These are phyloP conservation scores for Epizoanthus illoricatus DNA, from an alignment of 92 coral and sea anemone genomes.

Conservation along the genomic window DNA sequence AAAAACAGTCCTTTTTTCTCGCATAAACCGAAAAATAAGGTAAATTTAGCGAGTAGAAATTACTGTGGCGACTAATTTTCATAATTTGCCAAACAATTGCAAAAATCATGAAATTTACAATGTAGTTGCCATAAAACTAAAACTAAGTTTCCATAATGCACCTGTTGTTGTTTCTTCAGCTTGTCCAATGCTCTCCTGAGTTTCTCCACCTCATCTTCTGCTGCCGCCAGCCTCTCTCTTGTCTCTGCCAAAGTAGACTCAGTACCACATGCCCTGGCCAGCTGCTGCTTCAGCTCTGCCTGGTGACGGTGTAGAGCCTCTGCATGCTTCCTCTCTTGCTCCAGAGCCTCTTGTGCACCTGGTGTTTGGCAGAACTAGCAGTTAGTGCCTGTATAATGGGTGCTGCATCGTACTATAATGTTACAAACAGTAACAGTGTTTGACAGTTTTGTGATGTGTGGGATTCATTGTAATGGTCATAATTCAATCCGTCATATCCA, in stretches of 20 bases:
- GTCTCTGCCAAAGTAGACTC: conserved; percentile 78
- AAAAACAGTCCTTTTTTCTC: too few relatives aligned
- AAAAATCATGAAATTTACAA: too few relatives aligned
- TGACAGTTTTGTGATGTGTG: too few relatives aligned
- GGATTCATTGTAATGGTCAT: too few relatives aligned
- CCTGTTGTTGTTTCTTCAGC: conserved; percentile 85
- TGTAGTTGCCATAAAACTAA: too few relatives aligned
- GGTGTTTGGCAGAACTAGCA: background rate
- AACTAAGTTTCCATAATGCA: conserved; percentile 4
- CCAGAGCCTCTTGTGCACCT: conserved; percentile 80
- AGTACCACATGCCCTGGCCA: conserved; percentile 58
- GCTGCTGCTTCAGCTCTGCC: conserved; percentile 65
- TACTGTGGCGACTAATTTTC: too few relatives aligned
- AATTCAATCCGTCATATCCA: too few relatives aligned
- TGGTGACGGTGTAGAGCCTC: conserved; percentile 68
- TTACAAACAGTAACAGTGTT: too few relatives aligned
- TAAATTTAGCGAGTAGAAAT: too few relatives aligned
- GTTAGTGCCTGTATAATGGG: background rate
- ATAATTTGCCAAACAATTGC: too few relatives aligned
- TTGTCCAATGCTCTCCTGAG: conserved; percentile 77
- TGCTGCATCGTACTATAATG: background rate
- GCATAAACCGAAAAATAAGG: too few relatives aligned
- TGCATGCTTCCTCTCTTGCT: conserved; percentile 60
- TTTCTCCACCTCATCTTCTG: conserved; percentile 72
- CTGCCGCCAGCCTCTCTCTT: conserved; percentile 71